Base-by-base conservation (phyloP, 2,113 vertebrate species). In the Danionella cerebrum region DNA sequence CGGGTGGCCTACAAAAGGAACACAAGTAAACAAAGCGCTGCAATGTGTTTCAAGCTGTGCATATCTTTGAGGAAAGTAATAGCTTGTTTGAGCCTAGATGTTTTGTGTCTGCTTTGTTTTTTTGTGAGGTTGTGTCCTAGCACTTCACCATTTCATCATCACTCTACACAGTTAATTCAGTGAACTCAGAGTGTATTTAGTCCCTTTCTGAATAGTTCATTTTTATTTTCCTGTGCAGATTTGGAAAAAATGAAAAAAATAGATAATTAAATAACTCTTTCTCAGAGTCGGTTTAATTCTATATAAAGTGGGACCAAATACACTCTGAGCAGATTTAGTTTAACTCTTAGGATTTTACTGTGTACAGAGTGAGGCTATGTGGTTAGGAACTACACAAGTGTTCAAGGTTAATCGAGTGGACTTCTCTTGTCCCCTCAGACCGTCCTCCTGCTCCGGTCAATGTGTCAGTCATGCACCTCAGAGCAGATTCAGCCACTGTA, bases 401-500 rank as follows among this genome's bases (percentile, higher is more conserved):
- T 41, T 55, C 8, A 33, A 21, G 21, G 47, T 18, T 50, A 50
- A 47, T 8, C 21, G 3, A 27, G 33, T 5, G 18, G n/a, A n/a
- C 58, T 27, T 19, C 69, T 0, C 29, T 11, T 68, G 53, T 60
- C 11, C 44, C 54, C 54, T 5, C 81, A 97, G 96, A 96, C 72
- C 87, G 93, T 22, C 96, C 95, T 24, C 94, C 93, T 0, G 90
- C 94, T 75, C 96, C 96, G 7, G 93, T 98, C 78, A 98, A 98
- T 12, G 92, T 98, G 80, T 97, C 95, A 1, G 91, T 98, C 83
- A 94, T 89, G 5, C 91, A 97, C 76, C 90, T 95, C 82, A 90
- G 91, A 80, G 90, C 95, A n/a, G 93, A 98, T 86, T 98, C 94
- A 1, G 96, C 92, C 67, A 98, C 92, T 1, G 91, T 98, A 38